Percentiles rank a stretch among this genome's conserved stretches.
Conservation (phyloP, 1,140 invertebrate genomes). For the Trachymyrmex cornetzi region DNA sequence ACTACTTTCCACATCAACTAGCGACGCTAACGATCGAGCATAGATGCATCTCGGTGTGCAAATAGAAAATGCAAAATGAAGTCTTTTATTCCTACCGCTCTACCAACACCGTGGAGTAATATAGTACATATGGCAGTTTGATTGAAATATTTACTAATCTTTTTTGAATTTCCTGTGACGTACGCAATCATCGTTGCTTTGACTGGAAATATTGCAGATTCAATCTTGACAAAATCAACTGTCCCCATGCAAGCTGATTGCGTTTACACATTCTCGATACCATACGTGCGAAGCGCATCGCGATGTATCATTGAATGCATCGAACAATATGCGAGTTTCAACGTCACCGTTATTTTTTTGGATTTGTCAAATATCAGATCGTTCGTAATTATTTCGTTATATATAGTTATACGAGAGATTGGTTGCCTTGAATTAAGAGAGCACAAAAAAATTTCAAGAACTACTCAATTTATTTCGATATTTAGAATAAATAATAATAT, state of each 20-base stretch:
- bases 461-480: neutral
- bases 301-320: slow-evolving; percentile 25
- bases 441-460: neutral
- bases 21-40: neutral
- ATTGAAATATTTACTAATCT: slow-evolving; percentile 24
- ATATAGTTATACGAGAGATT: neutral
- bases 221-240: slow-evolving; percentile 51
- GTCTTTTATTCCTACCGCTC: slow-evolving; percentile 10
- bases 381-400: neutral
- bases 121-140: slow-evolving; percentile 1
- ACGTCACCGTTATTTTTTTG: neutral
- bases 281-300: slow-evolving; percentile 28
- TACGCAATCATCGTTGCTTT: slow-evolving; percentile 13
- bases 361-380: neutral
- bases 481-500: neutral
- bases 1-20: slow-evolving; percentile 24
- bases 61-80: slow-evolving; percentile 32
- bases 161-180: neutral
- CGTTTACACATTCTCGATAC: slow-evolving; percentile 20
- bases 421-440: neutral
- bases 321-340: neutral
- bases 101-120: neutral
- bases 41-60: slow-evolving; percentile 4
- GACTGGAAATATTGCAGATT: slow-evolving; percentile 33
- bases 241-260: slow-evolving; percentile 25